phyloP scores from a whole-genome alignment of 2,888 invertebrate species.

The Calephelis perditalis region DNA sequence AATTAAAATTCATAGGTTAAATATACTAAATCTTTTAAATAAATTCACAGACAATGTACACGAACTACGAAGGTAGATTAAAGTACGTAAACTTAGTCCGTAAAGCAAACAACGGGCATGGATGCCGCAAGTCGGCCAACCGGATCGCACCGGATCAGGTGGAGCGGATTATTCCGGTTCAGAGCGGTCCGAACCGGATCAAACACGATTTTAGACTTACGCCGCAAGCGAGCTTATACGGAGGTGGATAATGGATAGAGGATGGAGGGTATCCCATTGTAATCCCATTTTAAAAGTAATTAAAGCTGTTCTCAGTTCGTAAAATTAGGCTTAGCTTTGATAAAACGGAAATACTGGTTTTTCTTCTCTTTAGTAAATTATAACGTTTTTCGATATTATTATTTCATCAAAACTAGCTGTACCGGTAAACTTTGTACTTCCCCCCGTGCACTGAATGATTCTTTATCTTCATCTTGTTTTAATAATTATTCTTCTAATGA shows the following conservation, averaged over 20 bases:
- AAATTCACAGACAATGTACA: neutral
- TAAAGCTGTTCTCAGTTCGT: slow-evolving; percentile 9
- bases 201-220: slow-evolving; percentile 70
- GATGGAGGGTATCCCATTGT: slow-evolving; percentile 21
- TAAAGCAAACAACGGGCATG: slow-evolving; percentile 27
- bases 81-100: slow-evolving; percentile 24
- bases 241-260: slow-evolving; percentile 44
- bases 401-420: neutral
- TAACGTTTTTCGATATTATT: too few species aligned
- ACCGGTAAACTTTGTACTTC: too few species aligned
- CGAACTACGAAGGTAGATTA: slow-evolving; percentile 17
- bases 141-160: slow-evolving; percentile 67
- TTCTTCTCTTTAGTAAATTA: too few species aligned
- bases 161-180: slow-evolving; percentile 69
- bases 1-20: too few species aligned
- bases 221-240: slow-evolving; percentile 49
- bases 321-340: neutral
- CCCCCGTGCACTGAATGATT: too few species aligned
- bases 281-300: slow-evolving; percentile 18
- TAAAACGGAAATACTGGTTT: neutral
- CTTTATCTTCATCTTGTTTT: too few species aligned
- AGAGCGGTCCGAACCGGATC: slow-evolving; percentile 62
- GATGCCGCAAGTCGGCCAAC: slow-evolving; percentile 48
- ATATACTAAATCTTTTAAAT: too few species aligned
- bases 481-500: too few species aligned